Base-by-base conservation (phyloP, 2,888 invertebrate species). In the Rhingia rostrata region DNA sequence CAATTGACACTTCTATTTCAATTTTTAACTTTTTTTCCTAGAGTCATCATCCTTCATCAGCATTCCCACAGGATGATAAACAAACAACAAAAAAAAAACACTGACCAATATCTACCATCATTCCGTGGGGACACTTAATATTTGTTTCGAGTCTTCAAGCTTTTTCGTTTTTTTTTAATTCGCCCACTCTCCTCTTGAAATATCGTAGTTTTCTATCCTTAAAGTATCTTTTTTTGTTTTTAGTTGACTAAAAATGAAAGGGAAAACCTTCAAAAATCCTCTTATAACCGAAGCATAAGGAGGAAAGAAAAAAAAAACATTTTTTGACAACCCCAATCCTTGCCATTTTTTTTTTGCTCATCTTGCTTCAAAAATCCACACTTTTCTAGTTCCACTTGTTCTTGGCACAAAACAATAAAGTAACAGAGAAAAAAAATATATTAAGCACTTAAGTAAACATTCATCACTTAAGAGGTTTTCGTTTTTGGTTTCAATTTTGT, bases 361-460 rank as follows among this genome's bases (percentile, higher is more conserved):
- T 47, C 22, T 39, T 58, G 39, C 9, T 54, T 39, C 49, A 14
- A n/a, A 30, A 12, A 43, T n/a, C 30, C 37, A 6, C 7, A 41
- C 14, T 70, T 66, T 70, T 75, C 60, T 72, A 78, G 58, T 53
- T 66, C 64, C 54, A 60, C 41, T 84, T 69, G 49, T 67, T 33
- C 67, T 58, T 39, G 60, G 12, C 51, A 58, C 33, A 53, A 61
- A 72, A 58, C 33, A 49, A 49, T 22, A 22, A 22, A 22, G 22
- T 22, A 39, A 58, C 39, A 73, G 69, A 49, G n/a, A 63, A 53
- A 58, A 58, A 67, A 69, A 73, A 78, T 79, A 80, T 74, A 86
- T 86, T 87, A 86, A 85, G 82, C 82, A 77, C 73, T 87, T 86
- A 86, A 80, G 86, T 85, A 87, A 87, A 86, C 82, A 86, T 82